Percentiles rank a stretch among this genome's conserved stretches.
Conservation (phyloP, 2,113 vertebrate species). For the Arvicanthis niloticus region DNA sequence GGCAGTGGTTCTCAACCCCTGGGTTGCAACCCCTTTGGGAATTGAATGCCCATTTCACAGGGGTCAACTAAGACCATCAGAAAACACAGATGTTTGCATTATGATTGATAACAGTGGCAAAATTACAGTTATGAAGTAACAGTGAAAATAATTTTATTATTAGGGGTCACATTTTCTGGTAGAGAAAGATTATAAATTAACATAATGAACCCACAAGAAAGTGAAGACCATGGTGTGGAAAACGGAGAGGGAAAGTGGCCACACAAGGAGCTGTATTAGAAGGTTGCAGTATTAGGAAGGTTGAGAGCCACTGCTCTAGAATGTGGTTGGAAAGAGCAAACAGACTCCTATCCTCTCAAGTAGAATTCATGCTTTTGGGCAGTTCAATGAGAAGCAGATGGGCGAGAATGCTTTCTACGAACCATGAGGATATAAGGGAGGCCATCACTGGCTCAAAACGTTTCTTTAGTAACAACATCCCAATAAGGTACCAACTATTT, state of each 20-base stretch:
- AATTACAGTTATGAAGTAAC: neutral
- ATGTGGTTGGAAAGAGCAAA: neutral
- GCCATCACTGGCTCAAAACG: neutral
- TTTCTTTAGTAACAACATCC: neutral
- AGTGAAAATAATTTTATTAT: neutral
- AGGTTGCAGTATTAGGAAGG: neutral
- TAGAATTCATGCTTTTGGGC: neutral
- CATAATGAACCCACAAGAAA: neutral
- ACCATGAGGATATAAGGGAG: neutral
- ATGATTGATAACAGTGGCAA: neutral
- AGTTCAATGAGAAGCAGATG: neutral
- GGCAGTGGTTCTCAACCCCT: neutral
- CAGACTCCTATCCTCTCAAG: neutral
- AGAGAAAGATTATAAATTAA: neutral
- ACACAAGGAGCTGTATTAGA: neutral
- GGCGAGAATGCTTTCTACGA: neutral
- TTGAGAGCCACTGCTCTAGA: neutral
- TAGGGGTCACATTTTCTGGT: neutral
- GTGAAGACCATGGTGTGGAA: neutral
- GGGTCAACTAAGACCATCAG: neutral
- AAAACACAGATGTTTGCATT: neutral
- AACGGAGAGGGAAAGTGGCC: neutral
- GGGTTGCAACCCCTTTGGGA: neutral
- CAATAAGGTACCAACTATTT: neutral
- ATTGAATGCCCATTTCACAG: neutral